A percentile compares a stretch with the other conserved stretches of the same genome.
Evolutionary conservation across 64 coral and sea anemone species (phyloP).

Genomic region (Stichodactyla helianthus): DNA sequence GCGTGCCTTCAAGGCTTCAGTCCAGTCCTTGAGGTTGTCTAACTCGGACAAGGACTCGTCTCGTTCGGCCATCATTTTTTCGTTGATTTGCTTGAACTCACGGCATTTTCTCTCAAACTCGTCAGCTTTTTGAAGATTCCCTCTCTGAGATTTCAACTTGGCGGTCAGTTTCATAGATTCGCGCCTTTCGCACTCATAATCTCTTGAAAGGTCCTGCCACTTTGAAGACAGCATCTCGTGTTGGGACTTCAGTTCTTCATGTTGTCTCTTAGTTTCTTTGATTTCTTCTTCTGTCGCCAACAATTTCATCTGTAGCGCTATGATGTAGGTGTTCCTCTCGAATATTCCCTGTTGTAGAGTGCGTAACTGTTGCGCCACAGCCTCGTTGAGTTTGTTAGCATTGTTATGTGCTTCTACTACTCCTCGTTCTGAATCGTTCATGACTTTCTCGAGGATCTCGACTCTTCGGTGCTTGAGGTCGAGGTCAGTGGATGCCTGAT

Average conservation of each 20-base stretch:
- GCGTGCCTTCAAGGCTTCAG: constrained; percentile 63
- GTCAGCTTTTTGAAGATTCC: neutral
- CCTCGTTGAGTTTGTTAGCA: constrained; percentile 44
- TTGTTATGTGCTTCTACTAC: constrained; percentile 56
- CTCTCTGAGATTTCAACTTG: constrained; percentile 13
- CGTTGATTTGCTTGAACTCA: constrained; percentile 47
- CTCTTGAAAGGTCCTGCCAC: constrained; percentile 37
- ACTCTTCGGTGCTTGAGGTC: constrained; percentile 50
- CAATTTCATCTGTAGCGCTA: constrained; percentile 68
- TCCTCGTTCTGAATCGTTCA: constrained; percentile 22
- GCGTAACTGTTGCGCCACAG: constrained; percentile 42
- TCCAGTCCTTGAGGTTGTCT: constrained; percentile 58
- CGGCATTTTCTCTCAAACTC: constrained; percentile 28
- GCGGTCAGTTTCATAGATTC: constrained; percentile 45
- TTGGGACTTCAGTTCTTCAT: constrained; percentile 35
- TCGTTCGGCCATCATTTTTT: constrained; percentile 43
- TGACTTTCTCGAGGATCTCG: constrained; percentile 32
- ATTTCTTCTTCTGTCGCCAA: constrained; percentile 58
- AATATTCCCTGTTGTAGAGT: constrained; percentile 29
- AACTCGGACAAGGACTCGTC: constrained; percentile 48
- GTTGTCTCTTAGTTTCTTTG: constrained; percentile 35
- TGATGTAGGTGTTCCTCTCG: constrained; percentile 44
- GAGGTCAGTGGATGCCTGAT: constrained; percentile 42
- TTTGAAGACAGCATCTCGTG: constrained; percentile 49
- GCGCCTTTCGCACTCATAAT: constrained; percentile 53